Base-by-base conservation (phyloP, 2,888 invertebrate species). In the Scaptomyza caliginosa region DNA sequence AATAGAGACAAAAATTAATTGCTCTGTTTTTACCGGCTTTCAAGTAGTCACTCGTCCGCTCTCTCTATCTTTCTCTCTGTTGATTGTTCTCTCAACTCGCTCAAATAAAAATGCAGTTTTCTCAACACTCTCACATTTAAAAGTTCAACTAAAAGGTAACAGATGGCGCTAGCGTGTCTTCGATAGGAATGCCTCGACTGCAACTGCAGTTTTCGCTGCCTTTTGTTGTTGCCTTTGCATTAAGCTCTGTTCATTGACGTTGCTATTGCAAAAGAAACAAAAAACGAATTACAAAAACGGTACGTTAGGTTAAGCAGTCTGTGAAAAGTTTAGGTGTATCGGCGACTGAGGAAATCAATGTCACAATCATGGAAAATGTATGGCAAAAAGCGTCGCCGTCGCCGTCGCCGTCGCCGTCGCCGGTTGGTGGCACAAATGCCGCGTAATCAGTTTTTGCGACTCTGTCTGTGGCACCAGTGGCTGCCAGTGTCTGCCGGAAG, bases 391-490 rank as follows among this genome's bases (percentile, higher is more conserved):
- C 72, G 58, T 56, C 70, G 83, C 55, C 71, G 62, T 54, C 68
- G n/a, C n/a, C n/a, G n/a, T n/a, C n/a, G n/a, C n/a, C n/a, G n/a
- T n/a, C n/a, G n/a, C n/a, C n/a, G n/a, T n/a, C n/a, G 77, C 74
- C 81, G 74, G 77, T 76, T 73, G 73, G 67, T 80, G 74, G 50
- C 77, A 68, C 69, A 76, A 76, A 74, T 79, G 83, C 86, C 60
- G 71, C 74, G 71, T 86, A 83, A 86, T 86, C 86, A 83, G 68
- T 81, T 86, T 77, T 67, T 83, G 80, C 66, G 45, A 32, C 70
- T 16, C 11, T 4, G 17, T 16, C 7, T 17, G 3, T 24, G 16
- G 13, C 7, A n/a, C n/a, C n/a, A n/a, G 11, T 11, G 45, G 13
- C 30, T 79, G 73, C 54, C 77, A 28, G 13, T 34, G 34, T 2